Base-by-base conservation (phyloP, 2,888 invertebrate genomes). In the Heteropelma amictum region DNA sequence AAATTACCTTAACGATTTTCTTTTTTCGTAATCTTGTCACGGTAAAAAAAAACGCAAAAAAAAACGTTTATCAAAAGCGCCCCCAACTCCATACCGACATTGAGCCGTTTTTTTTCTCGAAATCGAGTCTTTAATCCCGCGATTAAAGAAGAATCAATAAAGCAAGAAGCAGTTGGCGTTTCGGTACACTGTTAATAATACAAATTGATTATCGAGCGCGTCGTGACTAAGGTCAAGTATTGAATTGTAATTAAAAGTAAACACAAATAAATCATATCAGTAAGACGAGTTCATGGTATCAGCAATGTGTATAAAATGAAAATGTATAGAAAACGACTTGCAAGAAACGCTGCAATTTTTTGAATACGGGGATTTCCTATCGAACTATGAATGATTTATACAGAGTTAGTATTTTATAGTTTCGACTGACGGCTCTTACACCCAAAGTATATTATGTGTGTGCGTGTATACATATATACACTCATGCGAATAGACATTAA, bases 391-490 rank as follows among this genome's bases (percentile, higher is more conserved):
- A 74, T 58, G 38, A 77, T 76, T 71, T 71, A 77, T 73, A 79
- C 79, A 76, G 61, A 77, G 68, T 77, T 77, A 83, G 82, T 81
- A 82, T 82, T 85, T 83, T 83, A 77, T 82, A 82, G 76, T 83
- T 82, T 81, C 63, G 73, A 79, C 84, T 83, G 82, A 86, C 85
- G 86, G 85, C 86, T 85, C 87, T 87, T 85, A 83, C 76, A 84
- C 84, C 84, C 83, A 80, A 75, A 83, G 80, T 85, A 85, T 83
- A 84, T 70, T 75, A 51, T 12, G n/a, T n/a, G n/a, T 28, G 12
- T 47, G n/a, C 4, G 14, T 12, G n/a, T 21, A 12, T 14, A 14
- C 8, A 7, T 30, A 45, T n/a, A 28, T 14, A 19, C 14, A 5
- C 8, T 3, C 8, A 5, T 38, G 2, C 6, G 14, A 6, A 7